These are phyloP conservation scores for Dendropsophus ebraccatus DNA, from an alignment of 2,113 vertebrate species.

Conservation along the genomic window DNA sequence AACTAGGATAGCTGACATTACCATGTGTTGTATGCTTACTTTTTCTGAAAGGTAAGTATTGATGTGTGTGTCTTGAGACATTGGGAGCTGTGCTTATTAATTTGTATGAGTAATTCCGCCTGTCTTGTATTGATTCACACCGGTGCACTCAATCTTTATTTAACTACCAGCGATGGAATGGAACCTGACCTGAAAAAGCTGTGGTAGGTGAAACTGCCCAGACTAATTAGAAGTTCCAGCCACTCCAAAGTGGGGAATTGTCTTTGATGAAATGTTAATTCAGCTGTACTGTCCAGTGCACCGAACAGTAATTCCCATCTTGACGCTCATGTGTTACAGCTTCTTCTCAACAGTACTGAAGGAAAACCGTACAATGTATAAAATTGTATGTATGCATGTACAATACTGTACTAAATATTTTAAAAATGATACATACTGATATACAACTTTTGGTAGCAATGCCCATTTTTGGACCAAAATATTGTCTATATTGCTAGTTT, in stretches of 20 bases:
- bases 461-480: too few relatives aligned
- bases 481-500: too few relatives aligned
- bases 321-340: background rate
- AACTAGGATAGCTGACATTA: constrained; percentile 32
- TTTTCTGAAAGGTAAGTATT: constrained; percentile 46
- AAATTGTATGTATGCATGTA: background rate
- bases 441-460: too few relatives aligned
- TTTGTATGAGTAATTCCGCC: constrained; percentile 49
- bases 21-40: background rate
- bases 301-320: background rate
- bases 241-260: constrained; percentile 1
- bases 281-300: constrained; percentile 19
- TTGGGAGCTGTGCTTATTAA: constrained; percentile 34
- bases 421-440: too few relatives aligned
- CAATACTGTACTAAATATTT: too few relatives aligned
- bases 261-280: constrained; percentile 41
- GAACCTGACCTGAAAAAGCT: constrained; percentile 17
- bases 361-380: background rate
- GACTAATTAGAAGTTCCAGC: constrained; percentile 25
- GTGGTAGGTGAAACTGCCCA: constrained; percentile 17
- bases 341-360: background rate
- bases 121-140: constrained; percentile 45
- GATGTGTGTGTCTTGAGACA: constrained; percentile 26
- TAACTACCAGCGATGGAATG: background rate
- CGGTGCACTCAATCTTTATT: constrained; percentile 23